Evolutionary conservation across 2,888 invertebrate genomes (phyloP).

Genomic region (Ptychoptera albimana): DNA sequence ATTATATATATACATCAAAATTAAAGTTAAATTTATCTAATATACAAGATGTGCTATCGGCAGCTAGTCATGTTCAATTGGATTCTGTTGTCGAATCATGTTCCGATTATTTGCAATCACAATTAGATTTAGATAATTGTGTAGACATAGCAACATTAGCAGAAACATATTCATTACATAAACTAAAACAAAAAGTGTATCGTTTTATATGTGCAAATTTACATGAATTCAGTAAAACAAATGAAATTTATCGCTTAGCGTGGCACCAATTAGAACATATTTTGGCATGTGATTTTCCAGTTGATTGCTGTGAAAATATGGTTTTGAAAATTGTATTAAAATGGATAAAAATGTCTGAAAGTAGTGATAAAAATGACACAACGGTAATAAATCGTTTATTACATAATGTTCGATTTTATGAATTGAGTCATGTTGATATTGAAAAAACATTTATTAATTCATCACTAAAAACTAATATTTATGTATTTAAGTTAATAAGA

Average conservation of each 20-base stretch:
- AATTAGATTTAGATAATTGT: constrained; percentile 52
- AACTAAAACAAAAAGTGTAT: constrained; percentile 41
- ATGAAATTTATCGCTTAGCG: constrained; percentile 43
- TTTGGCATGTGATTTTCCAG: constrained; percentile 47
- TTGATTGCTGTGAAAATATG: constrained; percentile 47
- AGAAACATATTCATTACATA: constrained; percentile 46
- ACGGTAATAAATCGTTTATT: constrained; percentile 14
- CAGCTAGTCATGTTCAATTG: constrained; percentile 50
- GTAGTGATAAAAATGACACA: constrained; percentile 7
- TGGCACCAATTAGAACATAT: constrained; percentile 43
- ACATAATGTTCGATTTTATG: constrained; percentile 18
- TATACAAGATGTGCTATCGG: constrained; percentile 50
- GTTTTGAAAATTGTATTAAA: constrained; percentile 40
- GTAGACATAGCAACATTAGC: constrained; percentile 53
- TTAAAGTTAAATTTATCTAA: constrained; percentile 43
- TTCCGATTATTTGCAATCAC: constrained; percentile 45
- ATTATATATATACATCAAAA: constrained; percentile 52
- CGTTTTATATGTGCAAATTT: constrained; percentile 48
- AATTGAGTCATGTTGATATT: constrained; percentile 14
- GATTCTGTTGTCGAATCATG: constrained; percentile 49
- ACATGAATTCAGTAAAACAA: constrained; percentile 39
- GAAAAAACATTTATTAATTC: constrained; percentile 4
- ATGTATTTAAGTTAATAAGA: background rate
- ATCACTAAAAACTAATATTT: background rate
- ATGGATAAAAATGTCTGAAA: constrained; percentile 31